Conservation (phyloP, 1,140 invertebrate species). For the Leucophenga varia region DNA sequence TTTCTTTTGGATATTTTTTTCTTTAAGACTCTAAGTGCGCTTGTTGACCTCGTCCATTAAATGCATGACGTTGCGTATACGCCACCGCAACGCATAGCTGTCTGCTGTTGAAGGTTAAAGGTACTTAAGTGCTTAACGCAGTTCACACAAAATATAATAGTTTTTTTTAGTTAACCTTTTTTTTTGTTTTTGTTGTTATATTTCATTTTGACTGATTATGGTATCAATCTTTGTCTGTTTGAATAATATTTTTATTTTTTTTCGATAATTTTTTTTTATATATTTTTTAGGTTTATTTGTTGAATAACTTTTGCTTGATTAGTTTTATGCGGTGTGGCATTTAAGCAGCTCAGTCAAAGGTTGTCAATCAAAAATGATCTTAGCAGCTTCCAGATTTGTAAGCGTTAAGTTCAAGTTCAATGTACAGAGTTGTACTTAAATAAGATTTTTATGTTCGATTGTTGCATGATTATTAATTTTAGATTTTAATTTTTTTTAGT, state of each 20-base stretch:
- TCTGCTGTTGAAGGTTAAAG: conserved; percentile 1
- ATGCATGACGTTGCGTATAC: background rate
- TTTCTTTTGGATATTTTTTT: too few relatives aligned
- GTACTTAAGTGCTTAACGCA: background rate
- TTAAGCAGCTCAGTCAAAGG: conserved; percentile 10
- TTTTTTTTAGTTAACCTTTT: too few relatives aligned
- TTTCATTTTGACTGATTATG: conserved; percentile 2
- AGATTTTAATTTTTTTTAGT: conserved; percentile 15
- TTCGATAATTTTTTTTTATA: background rate
- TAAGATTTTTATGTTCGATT: conserved; percentile 9
- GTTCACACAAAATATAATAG: too few relatives aligned
- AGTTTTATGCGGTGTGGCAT: background rate
- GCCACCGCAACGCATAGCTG: conserved; percentile 24
- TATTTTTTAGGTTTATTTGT: background rate
- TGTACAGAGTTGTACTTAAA: conserved; percentile 20
- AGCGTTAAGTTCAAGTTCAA: conserved; percentile 37
- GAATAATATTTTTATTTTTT: conserved; percentile 35
- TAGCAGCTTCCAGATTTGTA: conserved; percentile 11
- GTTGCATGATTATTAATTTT: background rate
- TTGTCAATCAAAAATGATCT: conserved; percentile 12
- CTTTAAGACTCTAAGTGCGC: too few relatives aligned
- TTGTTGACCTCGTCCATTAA: too few relatives aligned
- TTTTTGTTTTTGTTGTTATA: conserved; percentile 5
- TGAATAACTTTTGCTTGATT: background rate
- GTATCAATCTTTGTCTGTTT: background rate